A percentile compares a stretch with the other conserved stretches of the same genome.
phyloP scores from a whole-genome alignment of 2,113 vertebrate species.

The Xyrauchen texanus region DNA sequence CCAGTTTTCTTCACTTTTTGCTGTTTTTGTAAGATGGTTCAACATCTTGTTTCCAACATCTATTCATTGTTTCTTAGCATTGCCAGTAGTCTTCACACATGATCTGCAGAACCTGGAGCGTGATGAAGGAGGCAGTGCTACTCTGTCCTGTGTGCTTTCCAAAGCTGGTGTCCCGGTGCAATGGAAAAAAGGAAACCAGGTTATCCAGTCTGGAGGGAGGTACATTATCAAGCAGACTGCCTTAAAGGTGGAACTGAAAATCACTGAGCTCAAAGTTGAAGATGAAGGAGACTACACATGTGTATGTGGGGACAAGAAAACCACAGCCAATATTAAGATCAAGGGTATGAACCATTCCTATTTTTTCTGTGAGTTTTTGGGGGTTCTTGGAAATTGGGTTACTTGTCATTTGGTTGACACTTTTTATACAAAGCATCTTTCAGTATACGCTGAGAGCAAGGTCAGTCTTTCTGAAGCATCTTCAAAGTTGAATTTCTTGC shows the following conservation, averaged over 20 bases:
- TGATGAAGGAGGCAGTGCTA: conserved; percentile 72
- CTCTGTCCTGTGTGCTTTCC: conserved; percentile 77
- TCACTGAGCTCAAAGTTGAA: conserved; percentile 64
- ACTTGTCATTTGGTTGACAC: no score
- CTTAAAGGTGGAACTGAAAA: conserved; percentile 71
- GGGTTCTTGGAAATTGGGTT: no score
- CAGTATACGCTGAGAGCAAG: no score
- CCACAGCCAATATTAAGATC: conserved; percentile 69
- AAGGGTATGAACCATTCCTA: conserved; percentile 65
- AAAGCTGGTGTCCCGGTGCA: conserved; percentile 67
- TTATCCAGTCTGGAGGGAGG: conserved; percentile 70
- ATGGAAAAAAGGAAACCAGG: conserved; percentile 78
- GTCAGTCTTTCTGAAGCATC: no score
- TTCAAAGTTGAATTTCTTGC: no score
- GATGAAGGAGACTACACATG: conserved; percentile 80
- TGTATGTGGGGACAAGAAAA: conserved; percentile 73
- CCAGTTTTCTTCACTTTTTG: no score
- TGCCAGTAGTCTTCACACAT: conserved; percentile 69
- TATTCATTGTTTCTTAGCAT: conserved; percentile 56
- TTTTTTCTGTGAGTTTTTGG: background rate
- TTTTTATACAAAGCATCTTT: no score
- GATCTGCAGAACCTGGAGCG: conserved; percentile 71
- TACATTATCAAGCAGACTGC: conserved; percentile 72
- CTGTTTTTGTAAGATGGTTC: no score
- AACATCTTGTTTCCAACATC: background rate